Evolutionary conservation across 2,888 invertebrate genomes (phyloP).

Genomic region (Conus canariensis): DNA sequence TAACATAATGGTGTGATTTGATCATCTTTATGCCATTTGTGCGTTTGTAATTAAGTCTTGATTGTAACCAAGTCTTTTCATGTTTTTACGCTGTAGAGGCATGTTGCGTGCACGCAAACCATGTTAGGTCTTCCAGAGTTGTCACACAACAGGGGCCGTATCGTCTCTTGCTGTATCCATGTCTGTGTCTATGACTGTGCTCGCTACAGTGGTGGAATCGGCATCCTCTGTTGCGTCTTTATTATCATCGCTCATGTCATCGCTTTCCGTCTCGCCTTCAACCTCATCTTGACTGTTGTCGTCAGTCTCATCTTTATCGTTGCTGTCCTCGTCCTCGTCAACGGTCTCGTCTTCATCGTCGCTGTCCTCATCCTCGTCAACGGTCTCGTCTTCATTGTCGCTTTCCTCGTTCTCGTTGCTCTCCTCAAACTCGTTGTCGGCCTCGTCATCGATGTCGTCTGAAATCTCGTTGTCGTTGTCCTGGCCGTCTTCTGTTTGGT

Average conservation of each 20-base stretch:
- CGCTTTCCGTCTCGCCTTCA: background rate
- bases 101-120: too few relatives aligned
- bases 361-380: background rate
- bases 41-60: too few relatives aligned
- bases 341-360: background rate
- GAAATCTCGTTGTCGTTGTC: background rate
- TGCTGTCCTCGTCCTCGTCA: background rate
- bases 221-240: background rate
- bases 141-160: too few relatives aligned
- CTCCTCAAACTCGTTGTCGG: background rate
- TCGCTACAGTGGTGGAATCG: too few relatives aligned
- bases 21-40: too few relatives aligned
- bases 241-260: background rate
- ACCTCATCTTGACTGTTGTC: background rate
- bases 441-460: background rate
- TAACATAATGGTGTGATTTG: too few relatives aligned
- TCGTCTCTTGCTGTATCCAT: too few relatives aligned
- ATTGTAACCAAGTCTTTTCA: too few relatives aligned
- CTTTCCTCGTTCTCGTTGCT: background rate
- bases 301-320: background rate
- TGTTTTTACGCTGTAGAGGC: too few relatives aligned
- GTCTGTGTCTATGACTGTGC: too few relatives aligned
- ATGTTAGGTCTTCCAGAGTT: too few relatives aligned
- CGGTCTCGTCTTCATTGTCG: background rate
- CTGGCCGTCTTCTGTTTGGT: background rate